Base-by-base conservation (phyloP, 2,797 vertebrate genomes). In the Otolemur crassicaudatus region DNA sequence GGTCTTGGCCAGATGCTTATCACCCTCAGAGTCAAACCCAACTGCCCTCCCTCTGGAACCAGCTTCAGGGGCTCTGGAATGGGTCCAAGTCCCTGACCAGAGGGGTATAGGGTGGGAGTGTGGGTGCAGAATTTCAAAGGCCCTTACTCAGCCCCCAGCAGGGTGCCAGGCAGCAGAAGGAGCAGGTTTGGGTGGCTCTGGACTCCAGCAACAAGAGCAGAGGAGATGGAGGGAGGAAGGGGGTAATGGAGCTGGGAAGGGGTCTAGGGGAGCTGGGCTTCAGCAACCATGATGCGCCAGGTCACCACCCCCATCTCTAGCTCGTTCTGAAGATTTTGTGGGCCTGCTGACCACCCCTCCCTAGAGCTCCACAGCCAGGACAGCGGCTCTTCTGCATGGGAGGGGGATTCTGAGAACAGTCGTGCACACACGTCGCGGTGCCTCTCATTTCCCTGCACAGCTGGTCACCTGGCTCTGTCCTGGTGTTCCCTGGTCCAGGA, bases 91-190 rank as follows among this genome's bases (percentile, higher is more conserved):
- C 7, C 56, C 83, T 14, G 2, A 53, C 56, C 27, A 1, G 3
- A 2, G 16, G 16, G 7, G 13, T 0, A 2, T 0, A 0, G 76
- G 31, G 10, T 27, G 17, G 16, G 65, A 60, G 27, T 0, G 1
- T 22, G 20, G 11, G 53, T n/a, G 3, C 37, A 46, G 93, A 29
- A 2, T 7, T 4, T 49, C 1, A 0, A 27, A 20, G 40, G 8
- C 11, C 61, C 19, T n/a, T 3, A 0, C 17, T 73, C 60, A 1
- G 2, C 58, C 61, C 31, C 2, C 72, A 58, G 16, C 69, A 75
- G 5, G 11, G 10, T 10, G 20, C n/a, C 67, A n/a, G 77, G 12
- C 12, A 0, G 65, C 46, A 25, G 19, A 9, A 23, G 43, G 56
- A 9, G 77, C 25, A 12, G 56, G 9, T 53, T 4, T 29, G 29